These are phyloP conservation scores for Avahi laniger DNA, from an alignment of 2,797 vertebrate species.

Conservation along the genomic window DNA sequence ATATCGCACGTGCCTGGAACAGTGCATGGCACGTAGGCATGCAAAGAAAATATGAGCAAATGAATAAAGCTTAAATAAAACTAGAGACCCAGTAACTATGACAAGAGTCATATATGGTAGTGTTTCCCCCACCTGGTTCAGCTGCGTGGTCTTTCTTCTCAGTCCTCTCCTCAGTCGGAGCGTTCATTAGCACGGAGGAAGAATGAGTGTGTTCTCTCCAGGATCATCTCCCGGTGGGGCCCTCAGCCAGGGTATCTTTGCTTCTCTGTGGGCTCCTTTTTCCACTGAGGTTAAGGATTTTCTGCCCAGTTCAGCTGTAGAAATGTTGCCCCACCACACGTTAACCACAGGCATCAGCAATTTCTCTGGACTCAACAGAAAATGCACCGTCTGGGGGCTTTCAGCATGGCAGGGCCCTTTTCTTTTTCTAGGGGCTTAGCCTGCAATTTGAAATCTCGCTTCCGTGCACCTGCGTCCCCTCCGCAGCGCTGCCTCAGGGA, in stretches of 20 bases:
- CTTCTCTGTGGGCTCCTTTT: background rate
- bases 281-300: background rate
- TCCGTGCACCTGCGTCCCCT: background rate
- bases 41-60: background rate
- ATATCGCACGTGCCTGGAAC: background rate
- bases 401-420: background rate
- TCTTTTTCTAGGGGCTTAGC: background rate
- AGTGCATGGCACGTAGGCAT: background rate
- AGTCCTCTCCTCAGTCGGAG: background rate
- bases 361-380: background rate
- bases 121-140: background rate
- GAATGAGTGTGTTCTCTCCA: background rate
- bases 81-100: background rate
- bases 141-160: background rate
- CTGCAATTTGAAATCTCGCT: background rate
- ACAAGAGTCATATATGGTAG: rapidly evolving
- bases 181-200: background rate
- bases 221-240: background rate
- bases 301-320: background rate
- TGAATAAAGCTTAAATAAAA: background rate
- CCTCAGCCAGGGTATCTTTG: background rate
- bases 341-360: background rate
- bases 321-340: background rate
- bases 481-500: conserved; percentile 45
- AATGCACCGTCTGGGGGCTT: background rate